These are phyloP conservation scores for Odontesthes bonariensis DNA, from an alignment of 2,113 vertebrate genomes.

Conservation along the genomic window DNA sequence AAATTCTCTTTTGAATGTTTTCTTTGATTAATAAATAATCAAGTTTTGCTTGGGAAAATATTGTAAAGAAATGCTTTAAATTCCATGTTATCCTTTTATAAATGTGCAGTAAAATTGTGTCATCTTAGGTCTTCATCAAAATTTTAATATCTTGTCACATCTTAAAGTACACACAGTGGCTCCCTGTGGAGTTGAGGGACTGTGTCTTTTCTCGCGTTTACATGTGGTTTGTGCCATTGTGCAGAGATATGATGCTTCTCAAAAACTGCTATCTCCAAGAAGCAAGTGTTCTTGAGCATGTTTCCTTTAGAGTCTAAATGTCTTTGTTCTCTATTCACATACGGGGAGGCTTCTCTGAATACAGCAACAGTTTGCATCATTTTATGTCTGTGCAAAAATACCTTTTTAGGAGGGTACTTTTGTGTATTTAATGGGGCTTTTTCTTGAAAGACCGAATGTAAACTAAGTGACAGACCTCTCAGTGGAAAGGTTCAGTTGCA, in stretches of 20 bases:
- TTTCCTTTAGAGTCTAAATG: slow-evolving; percentile 45
- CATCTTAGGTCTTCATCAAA: slow-evolving; percentile 34
- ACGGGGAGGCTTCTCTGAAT: slow-evolving; percentile 43
- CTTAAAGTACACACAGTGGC: slow-evolving; percentile 5
- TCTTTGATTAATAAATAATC: slow-evolving; percentile 73
- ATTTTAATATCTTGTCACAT: slow-evolving; percentile 27
- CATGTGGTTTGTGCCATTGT: slow-evolving; percentile 39
- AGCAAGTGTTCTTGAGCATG: slow-evolving; percentile 75
- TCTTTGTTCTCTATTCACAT: slow-evolving; percentile 37
- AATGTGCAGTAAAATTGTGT: slow-evolving; percentile 34
- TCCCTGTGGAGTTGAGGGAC: background rate
- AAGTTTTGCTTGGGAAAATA: slow-evolving; percentile 39
- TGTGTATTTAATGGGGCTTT: slow-evolving; percentile 41
- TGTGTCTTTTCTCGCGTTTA: slow-evolving; percentile 22
- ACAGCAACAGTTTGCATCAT: slow-evolving; percentile 49
- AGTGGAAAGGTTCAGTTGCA: slow-evolving; percentile 54
- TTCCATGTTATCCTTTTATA: slow-evolving; percentile 3
- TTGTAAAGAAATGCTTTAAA: slow-evolving; percentile 11
- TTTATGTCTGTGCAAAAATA: slow-evolving; percentile 40
- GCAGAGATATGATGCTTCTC: slow-evolving; percentile 40
- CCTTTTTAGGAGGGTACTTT: slow-evolving; percentile 36
- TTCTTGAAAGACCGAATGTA: slow-evolving; percentile 41
- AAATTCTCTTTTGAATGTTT: slow-evolving; percentile 60
- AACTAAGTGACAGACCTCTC: slow-evolving; percentile 62
- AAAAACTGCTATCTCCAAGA: slow-evolving; percentile 49